These are phyloP conservation scores for Amblyopsis hoosieri DNA, from an alignment of 2,797 vertebrate species.

Conservation along the genomic window DNA sequence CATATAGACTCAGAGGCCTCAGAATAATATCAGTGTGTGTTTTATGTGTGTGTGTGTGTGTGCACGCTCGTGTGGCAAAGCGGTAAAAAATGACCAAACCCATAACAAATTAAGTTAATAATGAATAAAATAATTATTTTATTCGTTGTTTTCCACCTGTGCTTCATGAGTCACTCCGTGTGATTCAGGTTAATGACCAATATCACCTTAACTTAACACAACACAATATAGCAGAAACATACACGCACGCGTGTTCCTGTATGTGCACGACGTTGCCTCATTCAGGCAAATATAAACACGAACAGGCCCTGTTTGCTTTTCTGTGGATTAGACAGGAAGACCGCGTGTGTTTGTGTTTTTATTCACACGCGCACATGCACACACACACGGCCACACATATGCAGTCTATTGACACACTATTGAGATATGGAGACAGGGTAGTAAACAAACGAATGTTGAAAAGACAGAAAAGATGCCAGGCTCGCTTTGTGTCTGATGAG, in stretches of 20 bases:
- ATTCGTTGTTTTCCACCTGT: too few relatives aligned
- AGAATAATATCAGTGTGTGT: background rate
- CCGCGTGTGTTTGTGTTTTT: slow-evolving; percentile 18
- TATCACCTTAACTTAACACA: slow-evolving; percentile 1
- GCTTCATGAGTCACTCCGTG: too few relatives aligned
- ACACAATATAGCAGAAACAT: slow-evolving; percentile 28
- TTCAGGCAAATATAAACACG: too few relatives aligned
- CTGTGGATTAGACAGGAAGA: slow-evolving; percentile 25
- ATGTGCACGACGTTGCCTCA: too few relatives aligned
- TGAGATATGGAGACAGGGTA: background rate
- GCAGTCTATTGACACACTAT: background rate
- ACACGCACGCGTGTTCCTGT: slow-evolving; percentile 15
- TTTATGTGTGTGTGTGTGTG: slow-evolving; percentile 4
- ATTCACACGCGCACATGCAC: slow-evolving; percentile 9
- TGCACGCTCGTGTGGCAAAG: slow-evolving; percentile 4
- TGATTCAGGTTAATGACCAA: too few relatives aligned
- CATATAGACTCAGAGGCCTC: background rate
- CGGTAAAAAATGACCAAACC: background rate
- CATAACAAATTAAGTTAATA: background rate
- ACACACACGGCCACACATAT: background rate
- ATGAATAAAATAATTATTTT: too few relatives aligned
- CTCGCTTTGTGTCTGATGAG: too few relatives aligned
- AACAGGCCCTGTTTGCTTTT: slow-evolving; percentile 36
- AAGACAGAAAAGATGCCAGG: background rate
- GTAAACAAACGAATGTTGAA: background rate